Conservation (phyloP, 2,888 invertebrate species). For the Synanthedon tipuliformis region DNA sequence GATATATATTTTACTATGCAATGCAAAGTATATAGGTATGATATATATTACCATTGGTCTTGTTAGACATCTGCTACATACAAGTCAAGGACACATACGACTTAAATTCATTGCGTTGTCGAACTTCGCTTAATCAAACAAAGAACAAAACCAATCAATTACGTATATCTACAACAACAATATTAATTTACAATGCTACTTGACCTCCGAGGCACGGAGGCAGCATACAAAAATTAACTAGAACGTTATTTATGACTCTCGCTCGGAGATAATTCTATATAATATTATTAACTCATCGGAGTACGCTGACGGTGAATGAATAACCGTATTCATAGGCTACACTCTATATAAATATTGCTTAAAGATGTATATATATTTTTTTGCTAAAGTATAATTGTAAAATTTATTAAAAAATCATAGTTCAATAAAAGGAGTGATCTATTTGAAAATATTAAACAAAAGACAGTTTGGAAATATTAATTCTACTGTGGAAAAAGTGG, state of each 20-base stretch:
- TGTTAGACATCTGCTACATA: slow-evolving; percentile 2
- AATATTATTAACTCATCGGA: slow-evolving; percentile 49
- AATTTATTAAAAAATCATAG: no score
- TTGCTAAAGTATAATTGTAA: no score
- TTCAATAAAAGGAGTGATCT: no score
- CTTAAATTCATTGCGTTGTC: slow-evolving; percentile 24
- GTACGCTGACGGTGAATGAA: slow-evolving; percentile 23
- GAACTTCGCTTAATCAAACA: slow-evolving; percentile 32
- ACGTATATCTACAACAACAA: slow-evolving; percentile 28
- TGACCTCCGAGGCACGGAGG: slow-evolving; percentile 44
- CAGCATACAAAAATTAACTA: slow-evolving; percentile 46
- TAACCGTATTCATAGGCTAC: slow-evolving; percentile 24
- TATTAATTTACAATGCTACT: slow-evolving; percentile 34
- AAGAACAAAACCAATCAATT: slow-evolving; percentile 48
- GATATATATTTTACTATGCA: no score
- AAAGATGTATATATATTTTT: no score
- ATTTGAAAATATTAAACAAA: no score
- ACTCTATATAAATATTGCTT: no score
- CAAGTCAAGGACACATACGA: slow-evolving; percentile 21
- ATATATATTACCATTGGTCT: neutral
- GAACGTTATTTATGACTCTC: slow-evolving; percentile 42
- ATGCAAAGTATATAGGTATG: no score
- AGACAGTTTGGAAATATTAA: no score
- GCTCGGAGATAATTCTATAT: slow-evolving; percentile 40
- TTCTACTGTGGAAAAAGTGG: no score